Evolutionary conservation across 2,113 vertebrate species (phyloP), one percentile per base, ranked within the genome.

Genomic region (Plotosus lineatus): DNA sequence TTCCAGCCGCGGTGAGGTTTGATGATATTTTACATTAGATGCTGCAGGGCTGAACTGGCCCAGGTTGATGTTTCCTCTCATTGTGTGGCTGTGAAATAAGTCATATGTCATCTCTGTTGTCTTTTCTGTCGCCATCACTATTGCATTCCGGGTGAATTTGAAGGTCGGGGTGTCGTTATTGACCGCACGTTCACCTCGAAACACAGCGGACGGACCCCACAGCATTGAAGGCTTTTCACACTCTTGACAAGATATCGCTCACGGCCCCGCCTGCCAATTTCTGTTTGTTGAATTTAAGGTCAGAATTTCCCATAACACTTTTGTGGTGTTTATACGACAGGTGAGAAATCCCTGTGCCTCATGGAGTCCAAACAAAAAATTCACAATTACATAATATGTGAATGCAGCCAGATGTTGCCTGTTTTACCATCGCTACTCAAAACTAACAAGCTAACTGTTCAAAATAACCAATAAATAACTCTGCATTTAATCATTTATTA

Each of bases 221-320:
- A 33, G 31, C 48, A 74, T 74, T 74, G 55, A 75, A 33, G 11
- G 72, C 72, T 75, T 75, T 75, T 75, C 72, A 75, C 51, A 55
- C 50, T 10, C 50, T 33, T n/a, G 48, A 10, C 23, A 5, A 51
- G 33, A 26, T 14, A 75, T 55, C 23, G 72, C 72, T 75, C 23
- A 21, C 72, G n/a, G 72, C 72, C 40, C 50, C 33, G 40, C 33
- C 72, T 75, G 50, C 72, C 72, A 75, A 75, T 75, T 75, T 40
- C 72, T 56, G 72, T 50, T 75, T 55, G 72, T 55, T 75, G 50
- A 26, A 75, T 75, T 75, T 55, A 75, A 75, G 50, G 72, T 75
- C 72, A 74, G 72, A 74, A 74, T 74, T 74, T 74, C 72, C 72
- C 38, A 48, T 10, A 53, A 55, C 28, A 53, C 72, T 38, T 1